Base-by-base conservation (phyloP, 2,888 invertebrate species). In the Trissolcus brochymenae region DNA sequence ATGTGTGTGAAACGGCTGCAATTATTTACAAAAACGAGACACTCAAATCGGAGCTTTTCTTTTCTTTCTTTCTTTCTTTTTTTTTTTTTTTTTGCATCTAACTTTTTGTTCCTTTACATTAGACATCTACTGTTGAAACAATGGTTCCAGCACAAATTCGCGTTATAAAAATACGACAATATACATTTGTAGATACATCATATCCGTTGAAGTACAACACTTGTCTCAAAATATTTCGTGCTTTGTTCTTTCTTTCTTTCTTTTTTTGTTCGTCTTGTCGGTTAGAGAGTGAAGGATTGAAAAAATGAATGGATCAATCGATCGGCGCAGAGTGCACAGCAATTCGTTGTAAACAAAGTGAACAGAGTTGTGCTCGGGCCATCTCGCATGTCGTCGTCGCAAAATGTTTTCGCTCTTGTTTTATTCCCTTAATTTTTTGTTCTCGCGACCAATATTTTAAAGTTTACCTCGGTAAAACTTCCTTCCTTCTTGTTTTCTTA, bases 361-460 rank as follows among this genome's bases (percentile, higher is more conserved):
- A 65, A 65, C n/a, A 17, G 49, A 51, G n/a, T 21, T 46, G 46
- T 54, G 40, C 59, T 40, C 60, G 46, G 54, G 53, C 60, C 43
- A 60, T 51, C 25, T 14, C 60, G 54, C 59, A 54, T 54, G 68
- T 16, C 68, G 35, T 49, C 11, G 46, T 68, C 59, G 49, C 60
- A 68, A 68, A 68, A 60, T 68, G 68, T 46, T 43, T 43, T 43
- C 76, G 67, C 73, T 71, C 65, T 76, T 62, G 76, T 76, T 79
- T 68, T 66, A 35, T 67, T 55, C 43, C 57, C 49, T 54, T 65
- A 64, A 51, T 59, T 61, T 87, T 87, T 87, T 87, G 87, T 87
- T 87, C 86, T 87, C 87, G 84, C 86, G 84, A 85, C 86, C 85
- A 85, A 84, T 73, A 25, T 55, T 59, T 81, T 83, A 86, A 17